Conservation (phyloP, 2,888 invertebrate genomes). For the Nomada flava region DNA sequence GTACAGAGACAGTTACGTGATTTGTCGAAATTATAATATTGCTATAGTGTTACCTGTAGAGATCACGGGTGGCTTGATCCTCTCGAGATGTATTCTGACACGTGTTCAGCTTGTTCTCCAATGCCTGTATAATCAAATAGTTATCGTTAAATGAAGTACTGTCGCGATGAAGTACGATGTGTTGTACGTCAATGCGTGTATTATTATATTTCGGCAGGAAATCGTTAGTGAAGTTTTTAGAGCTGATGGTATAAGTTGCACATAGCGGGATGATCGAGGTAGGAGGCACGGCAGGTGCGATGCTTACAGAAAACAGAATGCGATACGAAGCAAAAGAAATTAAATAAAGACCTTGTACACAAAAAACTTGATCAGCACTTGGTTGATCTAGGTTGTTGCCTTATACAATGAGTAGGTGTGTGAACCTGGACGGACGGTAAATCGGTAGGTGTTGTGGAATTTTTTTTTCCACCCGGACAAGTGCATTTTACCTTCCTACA, state of each 20-base stretch:
- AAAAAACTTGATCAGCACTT: slow-evolving; percentile 74
- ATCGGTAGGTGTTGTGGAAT: slow-evolving; percentile 71
- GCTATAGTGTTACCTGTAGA: slow-evolving; percentile 82
- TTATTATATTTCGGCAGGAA: not conserved
- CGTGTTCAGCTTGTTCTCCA: slow-evolving; percentile 83
- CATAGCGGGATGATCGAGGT: not conserved
- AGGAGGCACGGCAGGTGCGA: slow-evolving; percentile 4
- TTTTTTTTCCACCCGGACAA: slow-evolving; percentile 84
- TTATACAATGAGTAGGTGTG: slow-evolving; percentile 78
- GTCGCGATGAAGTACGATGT: not conserved
- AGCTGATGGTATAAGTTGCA: not conserved
- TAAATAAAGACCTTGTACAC: slow-evolving; percentile 77
- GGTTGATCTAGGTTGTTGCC: slow-evolving; percentile 80
- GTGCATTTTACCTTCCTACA: slow-evolving; percentile 89
- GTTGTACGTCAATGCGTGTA: slow-evolving; percentile 6
- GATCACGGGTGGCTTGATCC: slow-evolving; percentile 82
- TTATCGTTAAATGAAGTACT: slow-evolving; percentile 21
- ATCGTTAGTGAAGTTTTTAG: slow-evolving; percentile 5
- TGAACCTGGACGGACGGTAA: slow-evolving; percentile 75
- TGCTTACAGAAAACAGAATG: slow-evolving; percentile 30
- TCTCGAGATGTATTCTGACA: slow-evolving; percentile 82
- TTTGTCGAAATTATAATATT: slow-evolving; percentile 54
- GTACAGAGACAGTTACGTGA: slow-evolving; percentile 42
- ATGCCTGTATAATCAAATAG: slow-evolving; percentile 74
- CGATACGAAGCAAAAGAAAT: slow-evolving; percentile 72